Conservation (phyloP, 2,797 vertebrate species). For the Tangara arthus region DNA sequence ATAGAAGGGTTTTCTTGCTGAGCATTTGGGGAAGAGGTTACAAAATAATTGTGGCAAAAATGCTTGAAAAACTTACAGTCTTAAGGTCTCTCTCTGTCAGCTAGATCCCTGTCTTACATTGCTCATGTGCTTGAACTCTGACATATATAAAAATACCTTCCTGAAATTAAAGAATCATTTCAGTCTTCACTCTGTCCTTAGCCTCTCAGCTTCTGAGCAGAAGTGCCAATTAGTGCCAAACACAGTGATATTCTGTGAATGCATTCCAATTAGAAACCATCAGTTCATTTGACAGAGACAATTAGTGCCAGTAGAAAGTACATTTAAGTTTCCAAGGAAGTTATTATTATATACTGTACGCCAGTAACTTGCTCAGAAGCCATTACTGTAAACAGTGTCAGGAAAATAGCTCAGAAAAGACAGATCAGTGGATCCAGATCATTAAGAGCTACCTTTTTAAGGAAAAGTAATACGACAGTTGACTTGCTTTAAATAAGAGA, state of each 20-base stretch:
- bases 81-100: not conserved
- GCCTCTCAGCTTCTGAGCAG: not conserved
- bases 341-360: not conserved
- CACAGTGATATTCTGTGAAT: not conserved
- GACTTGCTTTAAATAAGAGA: not conserved
- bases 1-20: not conserved
- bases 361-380: not conserved
- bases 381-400: not conserved
- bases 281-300: not conserved
- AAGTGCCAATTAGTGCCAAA: not conserved
- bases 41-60: not conserved
- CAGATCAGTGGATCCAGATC: not conserved
- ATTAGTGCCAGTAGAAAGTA: not conserved
- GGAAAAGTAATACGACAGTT: not conserved
- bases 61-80: not conserved
- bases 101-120: not conserved
- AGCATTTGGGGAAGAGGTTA: fast-evolving
- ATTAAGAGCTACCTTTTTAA: not conserved
- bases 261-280: not conserved
- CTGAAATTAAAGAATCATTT: not conserved
- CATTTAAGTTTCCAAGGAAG: not conserved
- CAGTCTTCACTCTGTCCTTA: not conserved
- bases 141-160: not conserved
- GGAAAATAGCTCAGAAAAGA: not conserved
- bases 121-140: not conserved